Evolutionary conservation across 2,888 invertebrate genomes (phyloP), one percentile per base, ranked within the genome.

Genomic region (Keiferia lycopersicella): DNA sequence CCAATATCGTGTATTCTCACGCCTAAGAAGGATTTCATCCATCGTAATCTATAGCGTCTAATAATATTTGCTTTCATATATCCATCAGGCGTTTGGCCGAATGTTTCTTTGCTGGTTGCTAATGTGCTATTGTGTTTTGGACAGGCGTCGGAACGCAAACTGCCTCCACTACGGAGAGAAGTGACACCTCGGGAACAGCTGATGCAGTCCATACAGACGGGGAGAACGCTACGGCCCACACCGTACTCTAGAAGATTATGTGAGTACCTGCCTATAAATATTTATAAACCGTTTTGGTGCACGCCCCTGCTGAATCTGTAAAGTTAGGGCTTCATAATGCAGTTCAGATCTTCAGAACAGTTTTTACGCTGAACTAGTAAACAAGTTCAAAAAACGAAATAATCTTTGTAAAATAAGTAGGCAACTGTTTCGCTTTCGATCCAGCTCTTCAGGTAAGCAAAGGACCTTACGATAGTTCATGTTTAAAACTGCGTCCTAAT

Each of bases 161-260:
- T 97, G 75, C 95, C 96, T 61, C 97, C 97, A 2, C 93, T 95
- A 39, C 93, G 94, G 65, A 93, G 94, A 69, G 94, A 94, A 71
- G 93, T 94, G 62, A 96, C 96, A 14, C 96, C 97, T 0, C 93
- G 97, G 68, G 98, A 98, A 84, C 94, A 95, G 74, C 93, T 98
- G 38, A 95, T 98, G 89, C 96, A 96, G 71, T 97, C 97, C 67
- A 98, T 98, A 74, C 95, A 96, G 77, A 92, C 95, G 70, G 96
- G 96, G 60, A 93, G 94, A 69, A 93, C 93, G 71, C 91, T 97
- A 61, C 93, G 95, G 79, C 95, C 95, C 45, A 92, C 90, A 38
- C 91, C 92, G 6, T 87, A 90, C 75, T 88, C 93, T 12, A 90
- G 92, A 71, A 83, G 87, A 77, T 83, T 92, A 85, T 86, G 94